Percentiles rank a stretch among this genome's conserved stretches.
Evolutionary conservation across 2,113 vertebrate genomes (phyloP).

Genomic region (Formicarius rufipectus): DNA sequence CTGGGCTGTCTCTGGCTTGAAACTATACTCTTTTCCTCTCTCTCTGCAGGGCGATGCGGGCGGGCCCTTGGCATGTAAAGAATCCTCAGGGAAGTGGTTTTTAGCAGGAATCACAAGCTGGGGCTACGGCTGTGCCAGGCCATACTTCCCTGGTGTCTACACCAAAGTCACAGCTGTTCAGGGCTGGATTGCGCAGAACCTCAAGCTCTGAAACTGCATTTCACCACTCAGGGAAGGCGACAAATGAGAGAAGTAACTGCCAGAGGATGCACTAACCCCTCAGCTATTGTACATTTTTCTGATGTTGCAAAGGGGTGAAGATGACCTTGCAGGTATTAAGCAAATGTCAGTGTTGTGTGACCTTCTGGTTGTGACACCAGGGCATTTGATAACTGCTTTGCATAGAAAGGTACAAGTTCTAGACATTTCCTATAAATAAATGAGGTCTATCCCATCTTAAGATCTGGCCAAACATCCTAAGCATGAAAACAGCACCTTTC

Average conservation of each 20-base stretch:
- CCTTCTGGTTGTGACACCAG: neutral
- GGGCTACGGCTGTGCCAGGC: slow-evolving; percentile 91
- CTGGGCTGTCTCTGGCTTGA: neutral
- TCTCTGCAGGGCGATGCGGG: slow-evolving; percentile 89
- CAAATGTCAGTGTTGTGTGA: neutral
- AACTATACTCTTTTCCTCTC: neutral
- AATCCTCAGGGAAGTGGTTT: slow-evolving; percentile 88
- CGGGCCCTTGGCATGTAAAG: slow-evolving; percentile 88
- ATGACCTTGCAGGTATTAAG: neutral
- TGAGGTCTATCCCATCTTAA: neutral
- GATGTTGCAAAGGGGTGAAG: neutral
- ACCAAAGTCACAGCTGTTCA: slow-evolving; percentile 85
- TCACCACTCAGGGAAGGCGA: slow-evolving; percentile 3
- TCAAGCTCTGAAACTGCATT: slow-evolving; percentile 72
- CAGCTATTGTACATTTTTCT: neutral
- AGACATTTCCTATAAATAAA: slow-evolving; percentile 67
- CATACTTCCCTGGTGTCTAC: slow-evolving; percentile 90
- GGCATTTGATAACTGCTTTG: neutral
- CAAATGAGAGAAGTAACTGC: neutral
- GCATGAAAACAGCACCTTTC: neutral
- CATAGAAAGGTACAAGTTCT: neutral
- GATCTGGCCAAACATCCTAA: neutral
- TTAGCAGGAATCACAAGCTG: slow-evolving; percentile 95
- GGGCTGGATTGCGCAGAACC: slow-evolving; percentile 85
- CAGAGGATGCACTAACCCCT: neutral